Evolutionary conservation across 2,888 invertebrate species (phyloP).

Genomic region (Therioaphis trifolii): DNA sequence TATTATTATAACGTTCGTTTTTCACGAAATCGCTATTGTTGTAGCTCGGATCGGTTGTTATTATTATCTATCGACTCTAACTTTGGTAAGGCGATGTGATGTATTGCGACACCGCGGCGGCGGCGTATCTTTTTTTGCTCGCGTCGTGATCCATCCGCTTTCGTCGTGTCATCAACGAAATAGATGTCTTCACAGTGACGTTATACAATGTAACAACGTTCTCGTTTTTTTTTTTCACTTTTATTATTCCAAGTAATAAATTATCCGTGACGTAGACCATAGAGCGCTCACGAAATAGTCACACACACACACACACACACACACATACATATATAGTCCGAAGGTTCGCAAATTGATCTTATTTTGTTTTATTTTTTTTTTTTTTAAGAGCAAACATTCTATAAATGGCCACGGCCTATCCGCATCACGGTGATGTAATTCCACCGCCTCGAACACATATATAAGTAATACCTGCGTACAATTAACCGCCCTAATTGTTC

Average conservation of each 20-base stretch:
- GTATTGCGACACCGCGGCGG: conserved; percentile 13
- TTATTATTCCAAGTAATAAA: conserved; percentile 54
- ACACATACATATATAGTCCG: background rate
- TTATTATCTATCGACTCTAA: background rate
- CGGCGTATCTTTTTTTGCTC: background rate
- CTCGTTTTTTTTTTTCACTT: conserved; percentile 48
- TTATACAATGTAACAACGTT: conserved; percentile 35
- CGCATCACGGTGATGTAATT: conserved; percentile 23
- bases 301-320: conserved; percentile 10
- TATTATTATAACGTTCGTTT: no score
- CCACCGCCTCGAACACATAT: background rate
- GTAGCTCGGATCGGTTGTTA: background rate
- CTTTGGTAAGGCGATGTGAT: background rate
- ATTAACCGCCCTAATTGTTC: conserved; percentile 47
- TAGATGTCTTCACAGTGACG: conserved; percentile 20
- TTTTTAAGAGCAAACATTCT: background rate
- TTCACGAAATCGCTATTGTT: background rate
- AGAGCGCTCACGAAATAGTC: conserved; percentile 47
- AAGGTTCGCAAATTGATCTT: conserved; percentile 27
- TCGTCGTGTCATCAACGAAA: conserved; percentile 50
- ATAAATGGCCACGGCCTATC: conserved; percentile 32
- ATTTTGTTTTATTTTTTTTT: conserved; percentile 31
- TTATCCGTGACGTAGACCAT: conserved; percentile 34
- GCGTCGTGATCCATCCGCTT: conserved; percentile 52
- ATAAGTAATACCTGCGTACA: background rate